Evolutionary conservation across 1,140 invertebrate species (phyloP).

Genomic region (Halyomorpha halys): DNA sequence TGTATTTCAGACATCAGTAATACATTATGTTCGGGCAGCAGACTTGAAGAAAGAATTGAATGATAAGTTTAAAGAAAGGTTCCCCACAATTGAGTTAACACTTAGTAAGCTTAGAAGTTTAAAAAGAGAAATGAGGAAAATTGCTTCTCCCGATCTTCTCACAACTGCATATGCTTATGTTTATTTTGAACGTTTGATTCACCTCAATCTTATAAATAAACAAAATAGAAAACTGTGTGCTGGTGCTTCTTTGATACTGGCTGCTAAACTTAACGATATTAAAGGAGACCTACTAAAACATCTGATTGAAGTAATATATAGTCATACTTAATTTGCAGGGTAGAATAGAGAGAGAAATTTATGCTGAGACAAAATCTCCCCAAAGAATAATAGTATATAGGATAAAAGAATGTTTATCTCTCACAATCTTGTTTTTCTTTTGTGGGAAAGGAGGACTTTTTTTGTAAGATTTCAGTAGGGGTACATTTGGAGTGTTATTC

Average conservation of each 20-base stretch:
- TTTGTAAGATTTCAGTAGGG: too few relatives aligned
- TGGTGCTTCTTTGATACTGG: slow-evolving; percentile 83
- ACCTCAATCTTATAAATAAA: slow-evolving; percentile 87
- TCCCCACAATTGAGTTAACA: slow-evolving; percentile 87
- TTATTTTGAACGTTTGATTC: slow-evolving; percentile 92
- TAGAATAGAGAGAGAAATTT: too few relatives aligned
- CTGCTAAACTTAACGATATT: slow-evolving; percentile 93
- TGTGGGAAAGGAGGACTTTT: too few relatives aligned
- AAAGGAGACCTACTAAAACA: slow-evolving; percentile 78
- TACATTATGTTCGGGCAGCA: slow-evolving; percentile 92
- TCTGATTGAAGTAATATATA: slow-evolving; percentile 65
- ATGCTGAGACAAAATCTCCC: too few relatives aligned
- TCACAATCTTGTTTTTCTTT: too few relatives aligned
- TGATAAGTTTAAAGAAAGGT: slow-evolving; percentile 92
- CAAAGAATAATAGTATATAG: too few relatives aligned
- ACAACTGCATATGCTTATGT: slow-evolving; percentile 94
- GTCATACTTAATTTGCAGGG: background rate
- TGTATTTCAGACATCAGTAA: slow-evolving; percentile 68
- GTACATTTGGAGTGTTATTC: too few relatives aligned
- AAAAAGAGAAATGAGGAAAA: slow-evolving; percentile 90
- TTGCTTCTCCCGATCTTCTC: slow-evolving; percentile 74
- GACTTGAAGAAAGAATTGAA: slow-evolving; percentile 96
- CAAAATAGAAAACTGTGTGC: slow-evolving; percentile 90
- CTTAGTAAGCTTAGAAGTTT: slow-evolving; percentile 93
- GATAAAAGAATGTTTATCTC: too few relatives aligned